Evolutionary conservation across 2,888 invertebrate species (phyloP).

Genomic region (Parnassius orleans): DNA sequence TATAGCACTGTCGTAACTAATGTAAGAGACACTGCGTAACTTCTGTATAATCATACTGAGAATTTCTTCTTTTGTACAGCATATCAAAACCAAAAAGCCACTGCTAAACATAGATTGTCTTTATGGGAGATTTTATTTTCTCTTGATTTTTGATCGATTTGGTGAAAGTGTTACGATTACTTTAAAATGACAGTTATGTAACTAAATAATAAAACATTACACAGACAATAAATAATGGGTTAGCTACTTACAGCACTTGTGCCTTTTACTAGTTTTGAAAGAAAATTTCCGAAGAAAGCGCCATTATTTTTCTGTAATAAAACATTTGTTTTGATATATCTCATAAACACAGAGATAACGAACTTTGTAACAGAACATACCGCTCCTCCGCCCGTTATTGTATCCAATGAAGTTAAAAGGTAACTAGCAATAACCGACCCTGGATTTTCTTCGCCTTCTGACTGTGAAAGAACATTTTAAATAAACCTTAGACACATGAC

Average conservation of each 20-base stretch:
- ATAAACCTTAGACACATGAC: not conserved
- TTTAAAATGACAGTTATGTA: no score
- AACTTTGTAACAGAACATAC: slow-evolving; percentile 45
- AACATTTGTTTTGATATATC: not conserved
- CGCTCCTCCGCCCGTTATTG: slow-evolving; percentile 73
- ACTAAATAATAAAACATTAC: no score
- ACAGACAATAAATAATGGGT: not conserved
- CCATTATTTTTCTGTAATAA: slow-evolving; percentile 72
- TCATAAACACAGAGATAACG: not conserved
- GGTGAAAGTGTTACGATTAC: no score
- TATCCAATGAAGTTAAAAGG: slow-evolving; percentile 66
- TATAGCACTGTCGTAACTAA: no score
- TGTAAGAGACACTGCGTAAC: no score
- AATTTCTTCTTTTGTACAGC: no score
- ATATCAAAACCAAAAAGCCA: no score
- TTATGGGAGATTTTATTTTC: no score
- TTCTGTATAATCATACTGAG: no score
- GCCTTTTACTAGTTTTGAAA: slow-evolving; percentile 66
- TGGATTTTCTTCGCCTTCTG: slow-evolving; percentile 69
- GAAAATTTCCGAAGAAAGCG: slow-evolving; percentile 67
- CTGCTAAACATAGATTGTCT: no score
- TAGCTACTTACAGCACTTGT: slow-evolving; percentile 62
- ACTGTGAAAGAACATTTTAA: slow-evolving; percentile 44
- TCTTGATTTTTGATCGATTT: no score
- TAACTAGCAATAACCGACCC: slow-evolving; percentile 69